Evolutionary conservation across 2,113 vertebrate species (phyloP), one percentile per base, ranked within the genome.

Genomic region (Nothoprocta perdicaria): DNA sequence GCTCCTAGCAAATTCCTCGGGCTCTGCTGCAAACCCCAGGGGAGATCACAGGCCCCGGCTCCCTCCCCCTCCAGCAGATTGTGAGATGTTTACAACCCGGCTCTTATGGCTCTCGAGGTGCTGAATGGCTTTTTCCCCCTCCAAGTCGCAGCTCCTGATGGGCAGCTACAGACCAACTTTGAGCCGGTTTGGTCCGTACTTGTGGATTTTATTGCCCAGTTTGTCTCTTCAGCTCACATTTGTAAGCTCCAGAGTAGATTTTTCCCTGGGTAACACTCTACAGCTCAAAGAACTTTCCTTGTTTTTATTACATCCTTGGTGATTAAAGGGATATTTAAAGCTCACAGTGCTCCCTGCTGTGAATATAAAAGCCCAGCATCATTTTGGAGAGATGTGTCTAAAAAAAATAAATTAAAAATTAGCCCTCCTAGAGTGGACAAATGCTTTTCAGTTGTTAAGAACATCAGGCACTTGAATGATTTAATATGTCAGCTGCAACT

Each of bases 241-340:
- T 96, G 91, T 93, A 96, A 96, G 88, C 92, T 96, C 96, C 94
- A 94, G 94, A 95, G 95, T 73, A 79, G 80, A 85, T 96, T 96
- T 95, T 96, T 95, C 95, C 95, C 95, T 96, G 89, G 95, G 91
- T 96, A 93, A 96, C 96, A 96, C 96, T 95, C 95, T 73, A 77
- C 87, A 94, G 94, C 96, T 96, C 96, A 96, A 96, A 96, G 96
- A 95, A 93, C 87, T 89, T 80, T 93, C 61, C 92, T 93, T 91
- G 95, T 62, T 96, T 96, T 96, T 96, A 96, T 96, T 96, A 96
- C 96, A 96, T 96, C 96, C 96, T 96, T 96, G 86, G 94, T 96
- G 95, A 95, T 96, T 96, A 96, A 96, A 96, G 96, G 95, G 92
- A 93, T 93, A 96, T 96, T 96, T 95, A 95, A 96, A 91, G 87